A percentile compares a stretch with the other conserved stretches of the same genome.
Conservation (phyloP, 2,113 vertebrate species). For the Mesoclemmys tuberculata region DNA sequence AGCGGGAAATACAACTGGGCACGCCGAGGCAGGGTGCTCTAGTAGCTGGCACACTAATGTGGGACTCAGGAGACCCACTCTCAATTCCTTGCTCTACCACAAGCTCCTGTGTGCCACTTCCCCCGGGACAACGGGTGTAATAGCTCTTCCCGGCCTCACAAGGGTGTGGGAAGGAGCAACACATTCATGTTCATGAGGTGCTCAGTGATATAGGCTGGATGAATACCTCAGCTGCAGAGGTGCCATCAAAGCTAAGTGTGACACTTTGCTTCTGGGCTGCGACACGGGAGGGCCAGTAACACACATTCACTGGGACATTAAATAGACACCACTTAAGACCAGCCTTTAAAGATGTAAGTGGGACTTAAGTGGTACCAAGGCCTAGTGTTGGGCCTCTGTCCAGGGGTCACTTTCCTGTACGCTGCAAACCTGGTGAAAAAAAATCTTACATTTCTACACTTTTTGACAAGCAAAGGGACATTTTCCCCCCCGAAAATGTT, state of each 20-base stretch:
- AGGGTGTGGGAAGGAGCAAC: too few relatives aligned
- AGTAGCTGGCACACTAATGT: background rate
- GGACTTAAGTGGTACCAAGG: background rate
- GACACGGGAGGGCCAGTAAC: too few relatives aligned
- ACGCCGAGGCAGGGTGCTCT: background rate
- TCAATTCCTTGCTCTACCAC: background rate
- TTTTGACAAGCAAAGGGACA: background rate
- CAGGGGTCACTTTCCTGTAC: background rate
- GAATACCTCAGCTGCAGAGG: too few relatives aligned
- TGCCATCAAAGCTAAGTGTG: too few relatives aligned
- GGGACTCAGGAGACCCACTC: background rate
- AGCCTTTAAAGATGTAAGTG: background rate
- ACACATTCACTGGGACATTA: too few relatives aligned
- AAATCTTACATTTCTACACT: background rate
- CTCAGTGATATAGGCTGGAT: too few relatives aligned
- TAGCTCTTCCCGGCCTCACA: too few relatives aligned
- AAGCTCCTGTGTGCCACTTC: background rate
- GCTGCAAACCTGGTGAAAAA: background rate
- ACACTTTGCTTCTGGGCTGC: too few relatives aligned
- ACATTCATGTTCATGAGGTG: too few relatives aligned
- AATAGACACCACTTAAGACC: background rate
- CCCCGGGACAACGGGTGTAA: too few relatives aligned
- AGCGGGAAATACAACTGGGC: background rate
- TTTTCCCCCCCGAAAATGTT: too few relatives aligned
- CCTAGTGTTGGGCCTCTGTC: background rate